Base-by-base conservation (phyloP, 2,797 vertebrate genomes). In the Rousettus madagascariensis region DNA sequence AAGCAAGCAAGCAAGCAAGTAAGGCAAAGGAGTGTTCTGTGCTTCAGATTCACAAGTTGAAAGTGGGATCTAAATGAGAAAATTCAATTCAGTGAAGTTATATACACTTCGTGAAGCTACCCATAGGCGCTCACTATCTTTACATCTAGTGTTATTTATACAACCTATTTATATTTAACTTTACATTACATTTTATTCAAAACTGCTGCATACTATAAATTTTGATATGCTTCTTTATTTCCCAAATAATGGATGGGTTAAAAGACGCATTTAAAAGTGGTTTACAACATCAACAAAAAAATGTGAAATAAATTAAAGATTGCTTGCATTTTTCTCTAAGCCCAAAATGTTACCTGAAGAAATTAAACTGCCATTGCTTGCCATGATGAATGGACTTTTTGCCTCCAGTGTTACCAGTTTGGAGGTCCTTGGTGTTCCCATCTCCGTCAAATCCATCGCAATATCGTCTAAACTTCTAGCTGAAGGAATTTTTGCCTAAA, bases 311-410 rank as follows among this genome's bases (percentile, higher is more conserved):
- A 80, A 65, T 46, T n/a, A 63, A 57, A 72, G 66, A 75, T 13
- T 24, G 0, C 6, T 77, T 38, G 17, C 1, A 33, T 66, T 46
- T 46, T 19, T 59, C 0, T 38, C 0, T 0, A 30, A 92, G 16
- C 33, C 16, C 41, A 53, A n/a, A 20, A 36, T 13, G 38, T 96
- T 98, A 99, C 99, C 99, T 98, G 99, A 99, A 77, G 99, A 99
- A 96, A 99, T 99, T 95, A 99, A 98, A 97, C 99, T 99, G 95
- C 99, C 99, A 0, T 99, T 99, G 98, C 99, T 99, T 77, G 99
- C 99, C 99, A 99, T 99, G 96, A 99, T 99, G 33, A 99, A 98
- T 49, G 99, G 99, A 96, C 99, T 99, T 98, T 99, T 99, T 63
- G 98, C 98, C 16, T 99, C 99, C 16, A 98, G 96, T 36, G 98